Base-by-base conservation (phyloP, 2,113 vertebrate species). In the Puffinus mauretanicus region DNA sequence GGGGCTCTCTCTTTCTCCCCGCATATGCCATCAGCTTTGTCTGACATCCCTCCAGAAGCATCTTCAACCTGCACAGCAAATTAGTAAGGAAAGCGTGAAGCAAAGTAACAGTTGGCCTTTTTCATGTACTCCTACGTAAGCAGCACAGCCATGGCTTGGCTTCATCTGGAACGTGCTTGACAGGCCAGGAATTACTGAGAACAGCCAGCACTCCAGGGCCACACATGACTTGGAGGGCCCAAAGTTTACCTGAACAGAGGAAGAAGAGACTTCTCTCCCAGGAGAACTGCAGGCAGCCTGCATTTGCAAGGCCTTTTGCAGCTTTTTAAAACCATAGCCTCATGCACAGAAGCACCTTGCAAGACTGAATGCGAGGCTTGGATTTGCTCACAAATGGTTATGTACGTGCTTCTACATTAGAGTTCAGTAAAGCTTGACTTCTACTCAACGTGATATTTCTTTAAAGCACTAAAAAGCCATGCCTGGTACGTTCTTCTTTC, bases 401-500 rank as follows among this genome's bases (percentile, higher is more conserved):
- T 10, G 17, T 38, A 20, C 13, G 3, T 25, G 44, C 32, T 44
- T 89, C 60, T 44, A 64, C 32, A 4, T 42, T 36, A 32, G 32
- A 25, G 34, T 13, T 57, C n/a, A 58, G 44, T 36, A 55, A 66
- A 69, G 64, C 40, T 62, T 32, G 66, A 79, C 60, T 73, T 82
- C 44, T 46, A 86, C 27, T 42, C 73, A 24, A 13, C 4, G 17
- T 49, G 61, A 25, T 80, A 11, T 54, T 81, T 61, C 52, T 36
- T 73, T 32, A 85, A 91, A 76, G 82, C n/a, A 64, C 18, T 47
- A 71, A 72, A 78, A 75, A 76, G 52, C 60, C 91, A 82, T 98
- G 99, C 99, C 98, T 98, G 97, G 96, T 97, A 92, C 98, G 96
- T 96, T 99, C 98, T 97, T 98, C 98, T 95, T 99, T 98, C 86